Evolutionary conservation across 2,888 invertebrate genomes (phyloP).

Genomic region (Zygogramma bicolorata): DNA sequence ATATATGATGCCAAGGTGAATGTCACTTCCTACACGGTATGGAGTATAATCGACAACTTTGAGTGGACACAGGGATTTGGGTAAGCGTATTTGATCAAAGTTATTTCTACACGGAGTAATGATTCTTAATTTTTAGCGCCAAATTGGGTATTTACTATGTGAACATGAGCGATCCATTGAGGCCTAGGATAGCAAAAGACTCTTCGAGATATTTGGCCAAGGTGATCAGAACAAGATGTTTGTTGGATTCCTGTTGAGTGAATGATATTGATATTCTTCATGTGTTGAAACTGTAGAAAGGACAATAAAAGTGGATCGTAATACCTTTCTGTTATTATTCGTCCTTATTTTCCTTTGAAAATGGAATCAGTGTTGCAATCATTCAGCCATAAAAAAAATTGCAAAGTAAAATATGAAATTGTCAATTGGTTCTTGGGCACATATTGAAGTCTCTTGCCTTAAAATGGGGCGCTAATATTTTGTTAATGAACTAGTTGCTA

Average conservation of each 20-base stretch:
- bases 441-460: too few relatives aligned
- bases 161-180: constrained; percentile 71
- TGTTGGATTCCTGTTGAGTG: constrained; percentile 22
- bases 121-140: constrained; percentile 67
- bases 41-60: constrained; percentile 75
- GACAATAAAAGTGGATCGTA: too few relatives aligned
- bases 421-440: too few relatives aligned
- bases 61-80: constrained; percentile 72
- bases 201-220: constrained; percentile 39
- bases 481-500: too few relatives aligned
- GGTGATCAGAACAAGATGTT: constrained; percentile 38
- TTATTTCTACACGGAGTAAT: neutral
- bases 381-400: too few relatives aligned
- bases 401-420: too few relatives aligned
- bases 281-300: too few relatives aligned
- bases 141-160: constrained; percentile 78
- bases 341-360: too few relatives aligned
- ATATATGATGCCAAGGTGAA: constrained; percentile 61
- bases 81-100: constrained; percentile 55
- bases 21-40: constrained; percentile 70
- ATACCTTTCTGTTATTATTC: too few relatives aligned
- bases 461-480: too few relatives aligned
- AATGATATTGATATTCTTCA: neutral
- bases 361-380: too few relatives aligned
- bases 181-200: constrained; percentile 66